These are phyloP conservation scores for Cuculus canorus DNA, from an alignment of 2,797 vertebrate genomes.

Conservation along the genomic window DNA sequence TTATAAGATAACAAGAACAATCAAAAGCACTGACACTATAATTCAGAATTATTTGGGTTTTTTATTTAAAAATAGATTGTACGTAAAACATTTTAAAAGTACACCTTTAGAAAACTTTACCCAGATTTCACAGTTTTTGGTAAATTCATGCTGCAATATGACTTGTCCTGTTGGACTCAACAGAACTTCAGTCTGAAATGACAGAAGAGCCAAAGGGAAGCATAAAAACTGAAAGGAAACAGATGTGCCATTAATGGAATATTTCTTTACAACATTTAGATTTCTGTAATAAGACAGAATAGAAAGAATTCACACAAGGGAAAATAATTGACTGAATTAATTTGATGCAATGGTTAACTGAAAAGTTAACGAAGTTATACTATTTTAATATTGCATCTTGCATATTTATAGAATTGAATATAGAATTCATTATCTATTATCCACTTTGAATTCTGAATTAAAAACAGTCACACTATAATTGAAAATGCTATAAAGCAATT, in stretches of 20 bases:
- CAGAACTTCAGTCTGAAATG: background rate
- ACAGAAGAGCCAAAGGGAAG: background rate
- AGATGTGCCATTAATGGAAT: background rate
- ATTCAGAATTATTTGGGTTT: background rate
- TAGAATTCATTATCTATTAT: background rate
- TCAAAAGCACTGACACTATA: background rate
- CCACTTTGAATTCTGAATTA: background rate
- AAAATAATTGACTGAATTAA: background rate
- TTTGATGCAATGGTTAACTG: background rate
- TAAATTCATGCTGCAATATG: background rate
- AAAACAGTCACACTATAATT: background rate
- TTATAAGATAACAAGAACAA: background rate
- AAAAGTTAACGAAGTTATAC: background rate
- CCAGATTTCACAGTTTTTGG: background rate
- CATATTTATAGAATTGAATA: background rate
- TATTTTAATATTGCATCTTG: background rate
- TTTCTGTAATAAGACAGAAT: background rate
- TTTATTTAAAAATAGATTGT: background rate
- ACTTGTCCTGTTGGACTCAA: background rate
- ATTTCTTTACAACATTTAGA: background rate
- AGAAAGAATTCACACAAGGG: background rate
- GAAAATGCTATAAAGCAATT: background rate
- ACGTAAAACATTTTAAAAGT: background rate
- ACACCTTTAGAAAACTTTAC: background rate
- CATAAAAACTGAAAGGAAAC: background rate